A percentile compares a stretch with the other conserved stretches of the same genome.
Conservation (phyloP, 2,797 vertebrate genomes). For the Capromys pilorides region DNA sequence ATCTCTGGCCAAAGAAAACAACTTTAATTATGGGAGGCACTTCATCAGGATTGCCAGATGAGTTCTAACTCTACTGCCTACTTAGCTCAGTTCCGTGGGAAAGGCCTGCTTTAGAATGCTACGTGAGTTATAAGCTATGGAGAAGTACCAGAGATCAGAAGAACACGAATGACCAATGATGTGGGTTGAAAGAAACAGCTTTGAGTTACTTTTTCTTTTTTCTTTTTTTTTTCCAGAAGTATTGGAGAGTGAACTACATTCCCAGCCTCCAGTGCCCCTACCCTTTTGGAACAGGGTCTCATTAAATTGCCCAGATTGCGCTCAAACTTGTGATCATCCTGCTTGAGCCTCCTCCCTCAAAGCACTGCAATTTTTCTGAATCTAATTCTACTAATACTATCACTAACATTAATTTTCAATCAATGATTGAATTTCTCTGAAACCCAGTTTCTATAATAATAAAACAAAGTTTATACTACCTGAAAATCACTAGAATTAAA, state of each 20-base stretch:
- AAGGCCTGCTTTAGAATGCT: not conserved
- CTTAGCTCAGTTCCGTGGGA: not conserved
- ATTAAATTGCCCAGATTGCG: not conserved
- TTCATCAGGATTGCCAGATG: not conserved
- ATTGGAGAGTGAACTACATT: not conserved
- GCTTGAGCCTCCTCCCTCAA: not conserved
- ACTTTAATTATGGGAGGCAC: constrained; percentile 24
- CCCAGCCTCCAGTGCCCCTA: not conserved
- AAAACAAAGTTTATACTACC: constrained; percentile 40
- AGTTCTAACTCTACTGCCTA: not conserved
- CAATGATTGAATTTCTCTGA: constrained; percentile 29
- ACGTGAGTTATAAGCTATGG: not conserved
- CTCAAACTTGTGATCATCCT: not conserved
- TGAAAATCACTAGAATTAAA: constrained; percentile 25
- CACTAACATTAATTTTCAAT: not conserved
- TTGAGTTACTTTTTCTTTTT: not conserved
- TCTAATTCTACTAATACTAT: not conserved
- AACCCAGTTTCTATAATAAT: constrained; percentile 8
- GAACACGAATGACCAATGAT: not conserved
- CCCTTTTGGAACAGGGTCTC: not conserved
- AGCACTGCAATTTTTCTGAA: not conserved
- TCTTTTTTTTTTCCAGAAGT: not conserved
- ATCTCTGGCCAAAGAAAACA: constrained; percentile 51
- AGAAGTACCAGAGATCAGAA: not conserved
- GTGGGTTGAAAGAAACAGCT: not conserved